Conservation (phyloP, 1,140 invertebrate species). For the Philotrypesis tridentata region DNA sequence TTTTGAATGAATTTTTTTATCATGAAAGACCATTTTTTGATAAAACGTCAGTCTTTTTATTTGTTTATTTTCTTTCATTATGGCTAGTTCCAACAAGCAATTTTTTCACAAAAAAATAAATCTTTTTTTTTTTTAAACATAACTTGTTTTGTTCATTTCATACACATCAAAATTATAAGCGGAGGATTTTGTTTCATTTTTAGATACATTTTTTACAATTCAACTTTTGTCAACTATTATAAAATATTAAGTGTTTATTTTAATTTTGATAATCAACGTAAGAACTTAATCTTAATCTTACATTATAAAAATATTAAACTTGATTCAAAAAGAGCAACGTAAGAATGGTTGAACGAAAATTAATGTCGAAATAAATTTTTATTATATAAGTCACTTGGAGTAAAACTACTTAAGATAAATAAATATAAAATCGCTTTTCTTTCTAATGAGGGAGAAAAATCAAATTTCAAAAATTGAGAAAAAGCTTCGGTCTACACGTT, state of each 20-base stretch:
- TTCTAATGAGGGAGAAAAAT: not conserved
- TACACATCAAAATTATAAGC: too few relatives aligned
- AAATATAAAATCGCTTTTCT: not conserved
- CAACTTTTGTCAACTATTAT: not conserved
- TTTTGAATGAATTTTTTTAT: too few relatives aligned
- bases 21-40: too few relatives aligned
- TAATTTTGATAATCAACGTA: too few relatives aligned
- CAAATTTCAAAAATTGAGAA: too few relatives aligned
- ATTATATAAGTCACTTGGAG: not conserved
- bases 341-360: slow-evolving; percentile 41
- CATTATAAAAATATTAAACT: not conserved
- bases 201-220: not conserved
- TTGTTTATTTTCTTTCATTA: too few relatives aligned
- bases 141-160: not conserved
- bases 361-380: not conserved
- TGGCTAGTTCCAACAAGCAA: too few relatives aligned
- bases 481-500: too few relatives aligned
- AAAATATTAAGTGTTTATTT: not conserved
- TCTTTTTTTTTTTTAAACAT: too few relatives aligned
- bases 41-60: too few relatives aligned
- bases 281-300: not conserved
- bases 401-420: not conserved
- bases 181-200: too few relatives aligned
- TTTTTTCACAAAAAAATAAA: too few relatives aligned
- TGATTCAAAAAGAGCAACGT: slow-evolving; percentile 29